Base-by-base conservation (phyloP, 2,797 vertebrate species). In the Luscinia luscinia region DNA sequence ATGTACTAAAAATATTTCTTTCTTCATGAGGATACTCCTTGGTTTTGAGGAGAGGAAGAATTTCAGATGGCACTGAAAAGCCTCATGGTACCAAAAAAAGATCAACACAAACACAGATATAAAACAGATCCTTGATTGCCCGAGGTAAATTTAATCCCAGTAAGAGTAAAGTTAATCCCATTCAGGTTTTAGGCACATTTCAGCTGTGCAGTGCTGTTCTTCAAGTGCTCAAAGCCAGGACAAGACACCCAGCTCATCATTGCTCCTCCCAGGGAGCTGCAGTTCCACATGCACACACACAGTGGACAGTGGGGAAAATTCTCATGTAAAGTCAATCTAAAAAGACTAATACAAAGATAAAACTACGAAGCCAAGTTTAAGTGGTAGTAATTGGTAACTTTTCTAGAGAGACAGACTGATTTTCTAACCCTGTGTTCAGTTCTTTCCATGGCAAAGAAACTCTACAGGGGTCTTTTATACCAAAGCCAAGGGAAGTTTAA, bases 231-330 rank as follows among this genome's bases (percentile, higher is more conserved):
- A 38, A 82, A 76, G 38, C 34, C 81, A 69, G 51, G 20, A 5
- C 17, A 66, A 64, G 4, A 4, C n/a, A 34, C 11, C 4, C 49
- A 52, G 54, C 26, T 45, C 13, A 3, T 1, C 0, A 0, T 21
- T 86, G 11, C 21, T 67, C 14, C 41, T 55, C 14, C 51, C 62
- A 32, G 28, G 27, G 51, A 79, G 51, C 41, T 66, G 76, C 51
- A 79, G n/a, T 8, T 66, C 28, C 62, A 21, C 0, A 0, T 23
- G 45, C 45, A 49, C 17, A 19, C 52, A 19, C 15, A 24, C 4
- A 9, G 1, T 1, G 19, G 14, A 23, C 4, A 9, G 5, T 0
- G 5, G 10, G 8, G 15, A n/a, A 59, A 57, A 32, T 7, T 32
- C 51, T 36, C 32, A 18, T 0, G 2, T 3, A 9, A 64, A 32